These are phyloP conservation scores for Amblyteles armatorius DNA, from an alignment of 2,888 invertebrate genomes.

Conservation along the genomic window DNA sequence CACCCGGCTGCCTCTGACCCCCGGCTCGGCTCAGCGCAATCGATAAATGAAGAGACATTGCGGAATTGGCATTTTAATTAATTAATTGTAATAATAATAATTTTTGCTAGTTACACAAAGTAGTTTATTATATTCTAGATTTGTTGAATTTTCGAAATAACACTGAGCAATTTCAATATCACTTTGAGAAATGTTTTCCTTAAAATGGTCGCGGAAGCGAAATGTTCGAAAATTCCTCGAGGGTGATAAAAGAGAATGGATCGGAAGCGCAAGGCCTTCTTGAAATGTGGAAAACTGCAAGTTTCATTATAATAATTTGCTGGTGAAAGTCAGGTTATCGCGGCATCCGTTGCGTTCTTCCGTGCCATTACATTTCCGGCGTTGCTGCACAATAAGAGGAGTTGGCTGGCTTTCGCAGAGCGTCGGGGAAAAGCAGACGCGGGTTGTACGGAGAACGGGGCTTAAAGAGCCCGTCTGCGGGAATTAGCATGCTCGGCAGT, in stretches of 20 bases:
- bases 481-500: slow-evolving; percentile 78
- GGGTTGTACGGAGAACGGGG: slow-evolving; percentile 64
- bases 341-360: slow-evolving; percentile 14
- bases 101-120: no score
- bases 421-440: slow-evolving; percentile 44
- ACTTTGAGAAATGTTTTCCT: no score
- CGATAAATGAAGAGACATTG: neutral
- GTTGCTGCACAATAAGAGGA: slow-evolving; percentile 46
- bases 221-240: neutral
- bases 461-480: slow-evolving; percentile 77
- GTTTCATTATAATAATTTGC: slow-evolving; percentile 18
- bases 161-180: no score
- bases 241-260: neutral
- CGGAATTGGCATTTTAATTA: neutral
- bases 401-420: slow-evolving; percentile 12
- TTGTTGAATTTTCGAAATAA: no score
- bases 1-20: neutral
- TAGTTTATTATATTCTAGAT: no score
- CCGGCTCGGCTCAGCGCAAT: neutral
- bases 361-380: slow-evolving; percentile 56
- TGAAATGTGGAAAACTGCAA: neutral
- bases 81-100: neutral
- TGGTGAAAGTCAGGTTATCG: slow-evolving; percentile 35
- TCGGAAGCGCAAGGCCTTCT: neutral
- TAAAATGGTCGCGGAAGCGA: no score